These are phyloP conservation scores for Propithecus deckenii DNA, from an alignment of 2,797 vertebrate species.

Conservation along the genomic window DNA sequence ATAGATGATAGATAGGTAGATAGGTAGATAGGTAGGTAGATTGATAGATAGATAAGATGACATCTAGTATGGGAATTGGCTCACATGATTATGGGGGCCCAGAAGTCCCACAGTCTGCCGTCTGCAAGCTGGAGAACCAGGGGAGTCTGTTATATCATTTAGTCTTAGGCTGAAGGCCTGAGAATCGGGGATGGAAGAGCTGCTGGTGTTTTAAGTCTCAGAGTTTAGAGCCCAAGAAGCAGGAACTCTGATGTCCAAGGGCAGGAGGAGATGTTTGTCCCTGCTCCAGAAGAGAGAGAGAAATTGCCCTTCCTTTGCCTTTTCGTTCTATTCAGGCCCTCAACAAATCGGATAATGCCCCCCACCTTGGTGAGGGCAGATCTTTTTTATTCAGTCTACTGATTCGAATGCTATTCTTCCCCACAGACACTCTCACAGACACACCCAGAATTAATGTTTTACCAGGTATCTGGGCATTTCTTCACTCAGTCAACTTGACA, in stretches of 20 bases:
- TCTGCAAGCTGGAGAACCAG: too few relatives aligned
- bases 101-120: too few relatives aligned
- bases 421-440: background rate
- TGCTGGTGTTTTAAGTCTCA: background rate
- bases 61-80: too few relatives aligned
- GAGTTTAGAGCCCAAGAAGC: background rate
- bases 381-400: background rate
- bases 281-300: background rate
- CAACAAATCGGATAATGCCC: background rate
- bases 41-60: too few relatives aligned
- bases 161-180: too few relatives aligned
- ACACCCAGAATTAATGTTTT: background rate
- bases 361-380: background rate
- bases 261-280: background rate
- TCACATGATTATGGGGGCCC: too few relatives aligned
- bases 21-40: too few relatives aligned
- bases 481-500: background rate
- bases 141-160: too few relatives aligned
- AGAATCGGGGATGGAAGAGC: background rate
- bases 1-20: too few relatives aligned
- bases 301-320: background rate
- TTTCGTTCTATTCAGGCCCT: background rate
- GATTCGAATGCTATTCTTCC: background rate
- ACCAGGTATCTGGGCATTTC: background rate
- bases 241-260: background rate